These are phyloP conservation scores for Mormyrops attenuatus DNA, from an alignment of 2,797 vertebrate genomes.

Conservation along the genomic window DNA sequence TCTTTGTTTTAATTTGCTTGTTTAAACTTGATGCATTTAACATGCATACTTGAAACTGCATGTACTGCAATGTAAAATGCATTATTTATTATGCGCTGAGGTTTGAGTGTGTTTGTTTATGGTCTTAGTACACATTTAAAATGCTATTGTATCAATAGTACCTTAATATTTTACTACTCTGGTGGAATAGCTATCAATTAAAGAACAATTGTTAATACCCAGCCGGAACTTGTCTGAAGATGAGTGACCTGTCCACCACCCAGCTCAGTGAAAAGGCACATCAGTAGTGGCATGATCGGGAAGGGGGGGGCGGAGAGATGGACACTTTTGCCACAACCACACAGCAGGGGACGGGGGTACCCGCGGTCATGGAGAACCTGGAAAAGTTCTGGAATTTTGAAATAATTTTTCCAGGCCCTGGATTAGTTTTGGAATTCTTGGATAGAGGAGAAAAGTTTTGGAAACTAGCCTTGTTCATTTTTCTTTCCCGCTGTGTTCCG, in stretches of 20 bases:
- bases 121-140: conserved; percentile 6
- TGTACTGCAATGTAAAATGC: conserved; percentile 3
- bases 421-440: no score
- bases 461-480: no score
- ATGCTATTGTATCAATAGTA: conserved; percentile 65
- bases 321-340: neutral
- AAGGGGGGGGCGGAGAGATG: neutral
- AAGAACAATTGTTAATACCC: conserved; percentile 9
- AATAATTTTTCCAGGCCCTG: no score
- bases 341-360: neutral
- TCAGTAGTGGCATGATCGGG: neutral
- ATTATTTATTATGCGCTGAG: conserved; percentile 15
- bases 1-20: neutral
- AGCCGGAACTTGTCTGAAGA: neutral
- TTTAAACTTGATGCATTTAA: conserved; percentile 3
- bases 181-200: neutral
- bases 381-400: no score
- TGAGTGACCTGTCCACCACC: neutral
- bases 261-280: neutral
- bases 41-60: conserved; percentile 40
- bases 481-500: no score
- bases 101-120: conserved; percentile 1
- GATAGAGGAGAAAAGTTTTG: no score
- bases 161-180: conserved; percentile 94
- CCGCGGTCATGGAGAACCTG: no score